Conservation (phyloP, 2,888 invertebrate genomes). For the Deilephila porcellus region DNA sequence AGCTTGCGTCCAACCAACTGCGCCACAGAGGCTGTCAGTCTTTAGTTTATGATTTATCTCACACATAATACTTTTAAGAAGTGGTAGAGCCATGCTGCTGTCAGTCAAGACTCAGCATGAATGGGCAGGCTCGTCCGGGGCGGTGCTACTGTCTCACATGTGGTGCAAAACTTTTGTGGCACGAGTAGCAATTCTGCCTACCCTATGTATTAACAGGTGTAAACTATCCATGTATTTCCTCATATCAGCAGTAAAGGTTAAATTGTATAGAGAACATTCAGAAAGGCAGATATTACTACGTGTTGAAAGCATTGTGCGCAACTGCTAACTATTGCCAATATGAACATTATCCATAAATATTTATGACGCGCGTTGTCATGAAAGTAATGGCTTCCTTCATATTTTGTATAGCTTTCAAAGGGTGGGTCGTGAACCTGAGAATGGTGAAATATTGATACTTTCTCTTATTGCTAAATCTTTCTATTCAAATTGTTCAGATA, state of each 20-base stretch:
- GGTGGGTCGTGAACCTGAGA: not conserved
- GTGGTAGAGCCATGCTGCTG: too few species aligned
- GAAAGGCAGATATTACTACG: conserved; percentile 8
- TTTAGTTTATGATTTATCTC: too few species aligned
- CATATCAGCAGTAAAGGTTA: not conserved
- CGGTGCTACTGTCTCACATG: too few species aligned
- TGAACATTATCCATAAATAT: conserved; percentile 14
- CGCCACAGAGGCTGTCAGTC: too few species aligned
- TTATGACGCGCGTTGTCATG: not conserved
- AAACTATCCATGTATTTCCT: not conserved
- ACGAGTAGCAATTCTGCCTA: too few species aligned
- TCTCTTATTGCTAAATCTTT: not conserved
- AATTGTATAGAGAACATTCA: not conserved
- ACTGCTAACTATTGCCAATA: conserved; percentile 10
- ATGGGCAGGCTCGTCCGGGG: too few species aligned
- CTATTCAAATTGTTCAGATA: too few species aligned
- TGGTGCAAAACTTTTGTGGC: too few species aligned
- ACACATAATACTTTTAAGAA: too few species aligned
- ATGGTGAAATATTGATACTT: not conserved
- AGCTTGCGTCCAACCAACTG: too few species aligned
- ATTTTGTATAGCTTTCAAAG: not conserved
- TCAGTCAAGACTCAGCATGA: too few species aligned
- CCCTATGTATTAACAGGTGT: not conserved
- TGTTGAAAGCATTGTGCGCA: conserved; percentile 9
- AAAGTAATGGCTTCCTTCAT: conserved; percentile 6